Evolutionary conservation across 2,888 invertebrate genomes (phyloP), one percentile per base, ranked within the genome.

Genomic region (Cephus sareptanus): DNA sequence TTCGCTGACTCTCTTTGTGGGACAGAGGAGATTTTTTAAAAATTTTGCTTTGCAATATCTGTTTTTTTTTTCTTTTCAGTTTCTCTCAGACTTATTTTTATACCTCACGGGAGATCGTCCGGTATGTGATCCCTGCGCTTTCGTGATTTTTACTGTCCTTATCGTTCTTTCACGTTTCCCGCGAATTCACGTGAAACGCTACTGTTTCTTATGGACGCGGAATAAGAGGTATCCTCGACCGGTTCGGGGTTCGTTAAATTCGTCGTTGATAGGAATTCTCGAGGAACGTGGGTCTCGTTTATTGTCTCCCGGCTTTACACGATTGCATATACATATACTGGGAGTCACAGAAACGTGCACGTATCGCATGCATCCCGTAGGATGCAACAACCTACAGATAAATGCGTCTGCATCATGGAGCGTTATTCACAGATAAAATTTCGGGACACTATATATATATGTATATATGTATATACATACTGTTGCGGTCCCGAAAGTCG

Each of bases 381-480:
- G 56, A 56, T 56, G 56, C 56, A 56, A 0, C 23, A 56, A 23
- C 9, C 23, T 56, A 56, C 56, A 56, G 23, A 56, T 56, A 56
- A 56, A 56, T 56, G 56, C 56, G 23, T 56, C 56, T 56, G 56
- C 56, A 56, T 56, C 56, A 23, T 56, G 6, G 9, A 23, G 23
- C 23, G 56, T 56, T 56, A 23, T 15, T 56, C 56, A 0, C 56
- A 2, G 9, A 6, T 23, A 56, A 6, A 56, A 56, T 56, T 56
- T 56, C 23, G 56, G 56, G 56, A 9, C 15, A 2, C 56, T 75
- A 9, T 76, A 79, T 40, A 77, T 74, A 71, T 78, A 83, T 79
- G 73, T 13, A 76, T 68, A 77, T 75, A 80, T 77, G 75, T 79
- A 70, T 30, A 76, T 34, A 74, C 34, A 70, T 75, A 76, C 68